Evolutionary conservation across 2,888 invertebrate species (phyloP), one percentile per base, ranked within the genome.

Genomic region (Eulithis testata): DNA sequence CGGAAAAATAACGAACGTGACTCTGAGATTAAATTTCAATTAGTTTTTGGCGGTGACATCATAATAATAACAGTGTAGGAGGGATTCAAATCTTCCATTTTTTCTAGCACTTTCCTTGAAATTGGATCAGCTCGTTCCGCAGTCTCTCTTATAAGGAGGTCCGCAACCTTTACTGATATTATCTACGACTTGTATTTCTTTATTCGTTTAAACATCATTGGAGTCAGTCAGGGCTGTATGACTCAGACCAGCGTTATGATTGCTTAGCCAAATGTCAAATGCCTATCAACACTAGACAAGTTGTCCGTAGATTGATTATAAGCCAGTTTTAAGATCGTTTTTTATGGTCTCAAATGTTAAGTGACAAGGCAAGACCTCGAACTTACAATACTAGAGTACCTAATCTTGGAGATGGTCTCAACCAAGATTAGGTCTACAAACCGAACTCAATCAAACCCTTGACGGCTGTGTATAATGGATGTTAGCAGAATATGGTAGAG

Each of bases 1-100:
- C 51, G 62, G 77, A 83, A 81, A 80, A 78, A 83, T 83, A 72
- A 76, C 73, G 73, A 73, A 73, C 83, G 83, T 84, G 84, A 81
- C 78, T 76, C 52, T 52, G 58, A 75, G 78, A 83, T 84, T 81
- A 81, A 73, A 71, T 73, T 61, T 74, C 77, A 76, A 79, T 75
- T 31, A 27, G 27, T n/a, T 59, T 53, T 40, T 14, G 40, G 9
- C 9, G 65, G 63, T 73, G 71, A 69, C 68, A 65, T 65, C 73
- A 70, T 66, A 45, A 65, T 63, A 47, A 49, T 50, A 56, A 62
- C 43, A 40, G 51, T 21, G 66, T 67, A 66, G 70, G 70, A 69
- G 69, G 44, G 54, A 64, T 50, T 55, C 57, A 37, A 50, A 65
- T 63, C 52, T 43, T 49, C 11, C n/a, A 52, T 45, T 57, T 21